A percentile compares a stretch with the other conserved stretches of the same genome.
These are phyloP conservation scores for Galeopterus variegatus DNA, from an alignment of 2,113 vertebrate species.

Conservation along the genomic window DNA sequence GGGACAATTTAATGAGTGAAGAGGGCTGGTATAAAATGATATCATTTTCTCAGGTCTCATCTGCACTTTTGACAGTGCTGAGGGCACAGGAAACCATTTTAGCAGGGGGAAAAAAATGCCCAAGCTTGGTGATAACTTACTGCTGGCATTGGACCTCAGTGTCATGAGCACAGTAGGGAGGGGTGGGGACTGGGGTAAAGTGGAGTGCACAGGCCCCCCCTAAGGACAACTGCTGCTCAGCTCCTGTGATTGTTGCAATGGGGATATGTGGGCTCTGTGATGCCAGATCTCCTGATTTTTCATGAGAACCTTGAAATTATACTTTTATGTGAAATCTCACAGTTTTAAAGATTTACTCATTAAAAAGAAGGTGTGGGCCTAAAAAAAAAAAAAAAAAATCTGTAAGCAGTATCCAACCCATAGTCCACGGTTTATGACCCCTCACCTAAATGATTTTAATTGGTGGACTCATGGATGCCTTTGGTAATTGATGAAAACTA, in stretches of 20 bases:
- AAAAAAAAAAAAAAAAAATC: not conserved
- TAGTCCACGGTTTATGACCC: not conserved
- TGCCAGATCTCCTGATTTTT: not conserved
- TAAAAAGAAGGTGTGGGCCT: not conserved
- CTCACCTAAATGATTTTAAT: not conserved
- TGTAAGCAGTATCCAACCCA: not conserved
- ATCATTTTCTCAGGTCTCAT: not conserved
- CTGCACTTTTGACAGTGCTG: not conserved
- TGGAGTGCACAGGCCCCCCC: not conserved
- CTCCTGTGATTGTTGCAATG: not conserved
- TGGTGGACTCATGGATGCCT: not conserved
- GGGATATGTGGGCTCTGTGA: accelerated
- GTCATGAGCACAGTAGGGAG: not conserved
- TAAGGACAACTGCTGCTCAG: not conserved
- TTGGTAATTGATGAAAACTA: not conserved
- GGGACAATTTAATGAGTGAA: not conserved
- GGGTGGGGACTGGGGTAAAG: not conserved
- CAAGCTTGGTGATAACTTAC: not conserved
- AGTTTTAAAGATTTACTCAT: not conserved
- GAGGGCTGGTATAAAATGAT: not conserved
- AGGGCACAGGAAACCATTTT: not conserved
- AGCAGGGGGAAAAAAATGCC: not conserved
- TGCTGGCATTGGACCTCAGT: not conserved
- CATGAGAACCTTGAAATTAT: not conserved
- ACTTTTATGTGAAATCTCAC: not conserved